Evolutionary conservation across 2,888 invertebrate species (phyloP), one percentile per base, ranked within the genome.

Genomic region (Terebella lapidaria): DNA sequence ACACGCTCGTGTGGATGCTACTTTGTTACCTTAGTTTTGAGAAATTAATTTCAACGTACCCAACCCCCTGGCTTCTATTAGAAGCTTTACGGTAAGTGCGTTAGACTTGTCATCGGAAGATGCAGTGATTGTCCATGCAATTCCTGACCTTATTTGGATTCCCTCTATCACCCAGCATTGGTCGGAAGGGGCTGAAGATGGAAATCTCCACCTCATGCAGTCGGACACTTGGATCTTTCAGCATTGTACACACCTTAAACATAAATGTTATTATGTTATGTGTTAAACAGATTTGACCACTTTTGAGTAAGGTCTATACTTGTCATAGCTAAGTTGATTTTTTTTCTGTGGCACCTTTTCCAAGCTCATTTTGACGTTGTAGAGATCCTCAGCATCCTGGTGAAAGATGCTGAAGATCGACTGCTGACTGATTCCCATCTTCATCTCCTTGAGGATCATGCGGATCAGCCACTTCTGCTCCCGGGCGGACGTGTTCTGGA

Each of bases 391-490:
- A 0, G 92, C 94, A 78, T 92, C 89, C 0, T 87, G 87, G 80
- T 95, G 93, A 74, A 88, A 89, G 15, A 86, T 83, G 56, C 73
- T 73, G 45, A 96, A 83, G 52, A 93, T 87, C 25, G 85, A 86
- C 58, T 86, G 86, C 59, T 86, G 85, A 5, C 89, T 87, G 63
- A 94, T 81, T 0, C 90, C 94, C 59, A 79, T 80, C 74, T 87
- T 88, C 77, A 94, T 82, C 60, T 90, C 89, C 80, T 94, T 95
- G 18, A 96, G 81, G 54, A 96, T 85, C 57, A 95, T 88, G 57
- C 94, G 84, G 3, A 94, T 87, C 24, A 95, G 84, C 95, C 95
- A 96, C 82, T 92, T 93, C 66, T 91, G 86, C 77, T 95, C 91
- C 18, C 85, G 75, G 0, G 90, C 86, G 4, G 88, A 87, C 68